phyloP scores from a whole-genome alignment of 2,113 vertebrate genomes.

The Bungarus multicinctus region DNA sequence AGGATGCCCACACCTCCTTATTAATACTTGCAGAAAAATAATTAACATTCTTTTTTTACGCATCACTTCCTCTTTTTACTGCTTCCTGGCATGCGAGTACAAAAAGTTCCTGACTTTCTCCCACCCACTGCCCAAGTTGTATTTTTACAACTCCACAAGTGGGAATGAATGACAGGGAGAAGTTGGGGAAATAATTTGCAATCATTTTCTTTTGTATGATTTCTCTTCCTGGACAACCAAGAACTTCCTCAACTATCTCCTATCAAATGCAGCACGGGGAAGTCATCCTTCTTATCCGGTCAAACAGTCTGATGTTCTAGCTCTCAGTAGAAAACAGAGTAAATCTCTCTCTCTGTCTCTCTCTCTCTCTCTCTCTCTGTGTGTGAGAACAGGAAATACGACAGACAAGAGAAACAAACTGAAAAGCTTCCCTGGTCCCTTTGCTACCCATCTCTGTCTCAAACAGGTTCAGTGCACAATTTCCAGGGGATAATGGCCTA shows the following conservation, averaged over 20 bases:
- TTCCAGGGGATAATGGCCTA: conserved; percentile 41
- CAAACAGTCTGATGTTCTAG: not conserved
- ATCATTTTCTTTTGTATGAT: conserved; percentile 35
- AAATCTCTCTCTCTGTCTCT: not conserved
- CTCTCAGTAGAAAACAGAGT: conserved; percentile 8
- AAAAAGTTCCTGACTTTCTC: not conserved
- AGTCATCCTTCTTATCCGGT: not conserved
- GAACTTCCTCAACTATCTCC: conserved; percentile 18
- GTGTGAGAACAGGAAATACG: not conserved
- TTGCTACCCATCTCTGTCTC: conserved; percentile 11
- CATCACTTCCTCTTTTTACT: conserved; percentile 1
- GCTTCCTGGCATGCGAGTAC: conserved; percentile 28
- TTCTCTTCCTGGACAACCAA: conserved; percentile 9
- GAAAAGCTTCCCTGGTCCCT: not conserved
- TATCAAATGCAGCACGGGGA: not conserved
- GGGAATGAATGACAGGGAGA: not conserved
- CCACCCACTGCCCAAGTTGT: not conserved
- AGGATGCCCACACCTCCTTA: not conserved
- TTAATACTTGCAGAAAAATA: not conserved
- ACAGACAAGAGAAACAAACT: not conserved
- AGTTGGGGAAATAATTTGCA: conserved; percentile 33
- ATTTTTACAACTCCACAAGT: conserved; percentile 23
- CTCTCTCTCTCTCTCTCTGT: too few relatives aligned
- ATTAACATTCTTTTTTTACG: conserved; percentile 12
- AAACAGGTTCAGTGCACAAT: conserved; percentile 18